These are phyloP conservation scores for Saguinus imperator DNA, from an alignment of 2,113 vertebrate genomes.

Conservation along the genomic window DNA sequence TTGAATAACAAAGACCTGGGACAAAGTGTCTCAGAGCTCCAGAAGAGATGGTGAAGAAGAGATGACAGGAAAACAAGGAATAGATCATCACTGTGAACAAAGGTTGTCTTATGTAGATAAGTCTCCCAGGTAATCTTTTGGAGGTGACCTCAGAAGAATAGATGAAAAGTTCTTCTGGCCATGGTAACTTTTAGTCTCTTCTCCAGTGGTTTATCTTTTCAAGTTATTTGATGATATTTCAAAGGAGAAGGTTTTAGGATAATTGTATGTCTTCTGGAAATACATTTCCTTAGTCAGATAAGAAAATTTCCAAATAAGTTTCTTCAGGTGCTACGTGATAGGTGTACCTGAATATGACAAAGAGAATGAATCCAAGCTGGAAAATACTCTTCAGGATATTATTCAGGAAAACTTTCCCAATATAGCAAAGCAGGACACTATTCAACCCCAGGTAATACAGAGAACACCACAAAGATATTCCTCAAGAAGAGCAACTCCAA, in stretches of 20 bases:
- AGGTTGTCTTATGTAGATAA: neutral
- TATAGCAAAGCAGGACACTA: no score
- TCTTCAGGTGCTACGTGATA: neutral
- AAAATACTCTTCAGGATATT: no score
- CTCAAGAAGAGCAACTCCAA: no score
- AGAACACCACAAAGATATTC: no score
- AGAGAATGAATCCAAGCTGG: no score
- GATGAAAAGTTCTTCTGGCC: neutral
- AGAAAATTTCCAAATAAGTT: neutral
- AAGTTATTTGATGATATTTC: neutral
- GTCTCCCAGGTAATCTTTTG: neutral
- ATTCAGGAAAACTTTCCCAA: no score
- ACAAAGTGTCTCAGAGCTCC: neutral
- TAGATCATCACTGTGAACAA: neutral
- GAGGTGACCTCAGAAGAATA: neutral
- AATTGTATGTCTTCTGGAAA: neutral
- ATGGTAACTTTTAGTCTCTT: neutral
- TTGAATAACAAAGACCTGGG: neutral
- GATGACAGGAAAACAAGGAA: neutral
- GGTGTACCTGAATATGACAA: no score
- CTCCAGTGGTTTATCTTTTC: neutral
- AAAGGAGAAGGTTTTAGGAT: neutral
- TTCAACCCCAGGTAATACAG: no score
- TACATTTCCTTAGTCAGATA: neutral
- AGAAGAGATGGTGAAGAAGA: neutral